Evolutionary conservation across 2,797 vertebrate species (phyloP).

Genomic region (Pachyuromys duprasi): DNA sequence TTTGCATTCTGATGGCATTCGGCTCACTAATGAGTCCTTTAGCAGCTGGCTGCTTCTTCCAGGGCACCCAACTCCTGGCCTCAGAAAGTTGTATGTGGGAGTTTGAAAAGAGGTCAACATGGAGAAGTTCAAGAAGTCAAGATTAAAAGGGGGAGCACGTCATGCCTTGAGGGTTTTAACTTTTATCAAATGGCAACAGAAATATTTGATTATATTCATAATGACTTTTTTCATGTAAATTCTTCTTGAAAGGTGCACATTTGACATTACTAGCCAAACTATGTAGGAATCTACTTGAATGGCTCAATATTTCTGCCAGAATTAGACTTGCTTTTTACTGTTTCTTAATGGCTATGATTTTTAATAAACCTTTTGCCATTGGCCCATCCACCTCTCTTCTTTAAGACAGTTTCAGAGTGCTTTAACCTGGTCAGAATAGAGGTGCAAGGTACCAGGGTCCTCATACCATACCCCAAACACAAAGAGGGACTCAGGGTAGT

Average conservation of each 20-base stretch:
- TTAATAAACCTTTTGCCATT: conserved; percentile 6
- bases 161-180: background rate
- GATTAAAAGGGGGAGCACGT: background rate
- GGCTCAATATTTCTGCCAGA: background rate
- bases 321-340: background rate
- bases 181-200: background rate
- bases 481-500: background rate
- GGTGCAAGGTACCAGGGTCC: background rate
- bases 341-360: background rate
- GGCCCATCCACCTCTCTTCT: background rate
- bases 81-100: background rate
- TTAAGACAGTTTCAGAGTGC: background rate
- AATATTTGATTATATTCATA: background rate
- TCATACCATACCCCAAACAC: too few relatives aligned
- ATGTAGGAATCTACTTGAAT: background rate
- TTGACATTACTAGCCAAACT: background rate
- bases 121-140: background rate
- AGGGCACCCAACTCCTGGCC: background rate
- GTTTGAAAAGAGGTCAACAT: background rate
- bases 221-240: conserved; percentile 2
- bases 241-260: background rate
- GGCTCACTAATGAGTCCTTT: background rate
- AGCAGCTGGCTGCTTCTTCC: background rate
- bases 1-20: background rate
- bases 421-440: background rate